Conservation (phyloP, 2,888 invertebrate species). For the Drosophila niveifrons region DNA sequence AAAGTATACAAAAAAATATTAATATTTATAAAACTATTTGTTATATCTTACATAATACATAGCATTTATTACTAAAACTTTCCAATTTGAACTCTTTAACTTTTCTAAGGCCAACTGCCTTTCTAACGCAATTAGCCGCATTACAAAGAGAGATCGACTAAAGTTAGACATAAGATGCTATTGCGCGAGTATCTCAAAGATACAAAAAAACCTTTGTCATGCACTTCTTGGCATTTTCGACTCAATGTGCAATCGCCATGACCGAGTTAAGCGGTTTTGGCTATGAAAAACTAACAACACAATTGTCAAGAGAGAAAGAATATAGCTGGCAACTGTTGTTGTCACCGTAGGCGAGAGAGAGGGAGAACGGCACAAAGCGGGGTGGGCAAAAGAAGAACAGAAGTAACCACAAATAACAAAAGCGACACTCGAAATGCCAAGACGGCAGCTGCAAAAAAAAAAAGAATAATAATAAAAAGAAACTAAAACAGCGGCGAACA, state of each 20-base stretch:
- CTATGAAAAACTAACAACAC: conserved; percentile 50
- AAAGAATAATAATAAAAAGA: conserved; percentile 18
- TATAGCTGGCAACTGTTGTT: conserved; percentile 21
- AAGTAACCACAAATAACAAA: conserved; percentile 59
- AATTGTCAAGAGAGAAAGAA: conserved; percentile 50
- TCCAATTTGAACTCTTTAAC: neutral
- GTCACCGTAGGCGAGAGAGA: neutral
- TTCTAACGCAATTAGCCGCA: conserved; percentile 1
- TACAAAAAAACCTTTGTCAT: conserved; percentile 6
- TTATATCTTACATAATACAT: no score
- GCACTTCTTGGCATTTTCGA: conserved; percentile 40
- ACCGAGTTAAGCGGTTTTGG: conserved; percentile 45
- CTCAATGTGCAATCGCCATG: conserved; percentile 58
- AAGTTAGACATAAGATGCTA: neutral
- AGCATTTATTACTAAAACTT: no score
- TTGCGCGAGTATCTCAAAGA: conserved; percentile 12
- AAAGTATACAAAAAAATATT: no score
- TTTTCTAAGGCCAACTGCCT: neutral
- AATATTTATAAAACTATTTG: no score
- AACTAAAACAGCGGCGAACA: conserved; percentile 22
- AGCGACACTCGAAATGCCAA: conserved; percentile 76
- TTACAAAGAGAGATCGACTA: neutral
- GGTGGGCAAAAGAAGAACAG: conserved; percentile 21
- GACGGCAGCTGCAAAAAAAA: conserved; percentile 73
- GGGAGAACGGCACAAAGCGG: conserved; percentile 1